Conservation (phyloP, 2,888 invertebrate genomes). For the Heteromurus nitidus region DNA sequence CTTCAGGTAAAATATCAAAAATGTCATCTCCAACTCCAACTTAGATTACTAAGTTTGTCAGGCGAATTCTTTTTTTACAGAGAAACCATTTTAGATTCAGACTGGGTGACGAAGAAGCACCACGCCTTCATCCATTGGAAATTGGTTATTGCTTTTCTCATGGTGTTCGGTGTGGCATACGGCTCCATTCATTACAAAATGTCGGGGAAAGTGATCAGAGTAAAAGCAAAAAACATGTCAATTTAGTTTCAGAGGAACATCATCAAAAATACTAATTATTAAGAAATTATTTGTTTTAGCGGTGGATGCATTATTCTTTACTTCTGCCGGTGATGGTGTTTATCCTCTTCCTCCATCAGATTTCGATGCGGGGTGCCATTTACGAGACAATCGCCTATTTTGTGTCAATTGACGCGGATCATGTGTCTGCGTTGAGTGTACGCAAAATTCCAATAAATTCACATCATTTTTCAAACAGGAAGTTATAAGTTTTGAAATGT, state of each 20-base stretch:
- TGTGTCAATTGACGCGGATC: background rate
- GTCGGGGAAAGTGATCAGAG: conserved; percentile 14
- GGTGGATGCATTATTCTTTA: background rate
- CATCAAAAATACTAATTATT: background rate
- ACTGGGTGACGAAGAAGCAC: conserved; percentile 27
- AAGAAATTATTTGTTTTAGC: conserved; percentile 1
- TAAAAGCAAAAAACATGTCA: too few species aligned
- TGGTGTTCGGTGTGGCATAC: conserved; percentile 29
- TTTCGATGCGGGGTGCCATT: background rate
- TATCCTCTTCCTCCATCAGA: conserved; percentile 21
- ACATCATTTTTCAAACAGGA: too few species aligned
- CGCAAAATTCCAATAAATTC: too few species aligned
- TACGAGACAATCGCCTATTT: background rate
- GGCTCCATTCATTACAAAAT: conserved; percentile 27
- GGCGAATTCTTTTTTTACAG: conserved; percentile 4
- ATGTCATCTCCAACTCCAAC: background rate
- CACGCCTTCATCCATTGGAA: conserved; percentile 40
- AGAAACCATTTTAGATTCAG: conserved; percentile 31
- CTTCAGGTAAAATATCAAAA: background rate
- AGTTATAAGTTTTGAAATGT: too few species aligned
- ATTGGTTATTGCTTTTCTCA: conserved; percentile 30
- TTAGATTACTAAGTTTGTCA: background rate
- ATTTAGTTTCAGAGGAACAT: too few species aligned
- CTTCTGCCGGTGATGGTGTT: background rate
- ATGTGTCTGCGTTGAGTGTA: conserved; percentile 31